Conservation (phyloP, 2,113 vertebrate genomes). For the Lucifuga dentata region DNA sequence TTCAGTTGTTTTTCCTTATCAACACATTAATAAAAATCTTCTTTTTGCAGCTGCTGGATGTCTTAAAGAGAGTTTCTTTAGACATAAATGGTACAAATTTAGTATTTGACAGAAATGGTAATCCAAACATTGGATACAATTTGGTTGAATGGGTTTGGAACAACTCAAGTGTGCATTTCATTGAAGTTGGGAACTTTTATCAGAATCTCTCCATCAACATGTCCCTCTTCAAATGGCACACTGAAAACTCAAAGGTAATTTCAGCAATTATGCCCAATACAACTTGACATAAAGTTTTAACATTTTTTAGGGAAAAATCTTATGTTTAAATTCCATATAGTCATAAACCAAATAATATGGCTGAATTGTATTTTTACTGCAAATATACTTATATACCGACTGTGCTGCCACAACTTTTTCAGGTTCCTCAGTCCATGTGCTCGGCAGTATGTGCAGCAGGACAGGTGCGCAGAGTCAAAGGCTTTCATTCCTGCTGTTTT, state of each 20-base stretch:
- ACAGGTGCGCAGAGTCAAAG: conserved; percentile 82
- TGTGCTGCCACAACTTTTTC: conserved; percentile 19
- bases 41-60: conserved; percentile 63
- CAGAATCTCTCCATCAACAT: conserved; percentile 69
- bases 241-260: conserved; percentile 62
- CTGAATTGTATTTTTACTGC: not conserved
- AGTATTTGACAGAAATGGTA: conserved; percentile 81
- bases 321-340: not conserved
- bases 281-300: not conserved
- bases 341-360: not conserved
- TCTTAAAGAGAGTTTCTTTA: conserved; percentile 79
- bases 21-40: not conserved
- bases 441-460: conserved; percentile 83
- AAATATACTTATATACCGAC: not conserved
- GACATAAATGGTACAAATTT: conserved; percentile 61
- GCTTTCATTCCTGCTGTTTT: conserved; percentile 88
- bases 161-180: conserved; percentile 5
- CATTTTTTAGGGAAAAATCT: not conserved
- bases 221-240: conserved; percentile 84
- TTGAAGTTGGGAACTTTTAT: conserved; percentile 79
- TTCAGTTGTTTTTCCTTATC: not conserved
- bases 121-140: conserved; percentile 81
- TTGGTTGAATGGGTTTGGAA: conserved; percentile 87
- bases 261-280: not conserved
- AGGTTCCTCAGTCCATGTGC: conserved; percentile 88